These are phyloP conservation scores for Drosophila paulistorum DNA, from an alignment of 1,140 invertebrate species.

Conservation along the genomic window DNA sequence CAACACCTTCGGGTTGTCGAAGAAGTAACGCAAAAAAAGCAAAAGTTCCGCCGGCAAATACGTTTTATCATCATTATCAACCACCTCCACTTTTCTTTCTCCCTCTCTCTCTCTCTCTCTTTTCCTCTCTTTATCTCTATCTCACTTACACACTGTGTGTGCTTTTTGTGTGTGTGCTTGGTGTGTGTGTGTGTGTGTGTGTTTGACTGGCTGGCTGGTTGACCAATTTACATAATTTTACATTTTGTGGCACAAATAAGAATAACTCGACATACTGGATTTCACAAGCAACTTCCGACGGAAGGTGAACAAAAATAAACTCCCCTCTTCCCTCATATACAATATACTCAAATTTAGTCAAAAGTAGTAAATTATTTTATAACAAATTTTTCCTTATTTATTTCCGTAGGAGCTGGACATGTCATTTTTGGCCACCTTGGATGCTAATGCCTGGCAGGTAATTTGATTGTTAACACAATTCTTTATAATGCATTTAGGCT, in stretches of 20 bases:
- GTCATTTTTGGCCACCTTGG: constrained; percentile 84
- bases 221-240: constrained; percentile 71
- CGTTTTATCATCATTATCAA: constrained; percentile 13
- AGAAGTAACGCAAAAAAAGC: constrained; percentile 14
- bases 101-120: too few relatives aligned
- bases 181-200: not conserved
- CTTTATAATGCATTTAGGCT: not conserved
- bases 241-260: constrained; percentile 46
- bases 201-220: not conserved
- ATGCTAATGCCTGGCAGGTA: constrained; percentile 84
- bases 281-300: constrained; percentile 82
- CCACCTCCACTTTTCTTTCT: not conserved
- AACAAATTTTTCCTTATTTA: constrained; percentile 56
- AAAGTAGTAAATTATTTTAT: constrained; percentile 67
- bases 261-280: constrained; percentile 76
- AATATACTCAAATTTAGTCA: constrained; percentile 22
- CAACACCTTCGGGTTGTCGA: constrained; percentile 20
- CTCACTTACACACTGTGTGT: not conserved
- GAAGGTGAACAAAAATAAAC: constrained; percentile 54
- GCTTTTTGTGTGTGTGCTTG: not conserved
- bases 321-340: constrained; percentile 8
- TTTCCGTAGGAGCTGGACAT: constrained; percentile 83
- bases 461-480: constrained; percentile 39
- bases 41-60: constrained; percentile 60
- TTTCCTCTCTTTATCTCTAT: too few relatives aligned